Conservation (phyloP, 2,113 vertebrate genomes). For the Suncus etruscus region DNA sequence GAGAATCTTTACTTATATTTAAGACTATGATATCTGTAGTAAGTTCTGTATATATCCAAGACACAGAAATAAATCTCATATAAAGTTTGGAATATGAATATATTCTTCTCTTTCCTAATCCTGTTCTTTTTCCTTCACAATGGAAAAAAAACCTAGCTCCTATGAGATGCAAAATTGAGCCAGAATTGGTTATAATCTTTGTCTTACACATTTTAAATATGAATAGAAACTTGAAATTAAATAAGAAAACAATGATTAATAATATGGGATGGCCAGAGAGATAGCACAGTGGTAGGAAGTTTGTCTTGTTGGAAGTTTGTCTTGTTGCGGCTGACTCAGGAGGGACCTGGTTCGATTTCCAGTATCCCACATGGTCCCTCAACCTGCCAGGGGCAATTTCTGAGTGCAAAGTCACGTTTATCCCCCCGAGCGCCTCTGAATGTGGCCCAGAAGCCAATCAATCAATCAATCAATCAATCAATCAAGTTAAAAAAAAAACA, state of each 20-base stretch:
- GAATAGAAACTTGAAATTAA: constrained; percentile 51
- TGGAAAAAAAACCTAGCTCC: constrained; percentile 19
- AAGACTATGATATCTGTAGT: neutral
- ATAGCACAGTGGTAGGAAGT: too few relatives aligned
- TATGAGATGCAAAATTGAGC: neutral
- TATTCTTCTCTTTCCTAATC: neutral
- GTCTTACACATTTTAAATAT: constrained; percentile 48
- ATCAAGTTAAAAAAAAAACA: too few relatives aligned
- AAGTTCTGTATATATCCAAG: constrained; percentile 10
- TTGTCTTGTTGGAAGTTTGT: too few relatives aligned
- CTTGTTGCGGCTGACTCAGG: too few relatives aligned
- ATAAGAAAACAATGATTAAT: constrained; percentile 55
- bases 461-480: too few relatives aligned
- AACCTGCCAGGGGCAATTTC: too few relatives aligned
- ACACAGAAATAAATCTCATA: constrained; percentile 12
- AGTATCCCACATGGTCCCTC: too few relatives aligned
- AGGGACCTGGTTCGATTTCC: too few relatives aligned
- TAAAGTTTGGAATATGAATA: constrained; percentile 23
- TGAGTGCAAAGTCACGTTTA: too few relatives aligned
- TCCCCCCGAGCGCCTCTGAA: too few relatives aligned
- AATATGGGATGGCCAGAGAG: neutral
- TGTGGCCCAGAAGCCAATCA: too few relatives aligned
- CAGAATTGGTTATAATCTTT: constrained; percentile 39
- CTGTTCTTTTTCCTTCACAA: neutral
- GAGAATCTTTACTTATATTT: constrained; percentile 5